Evolutionary conservation across 2,797 vertebrate species (phyloP).

Genomic region (Arctocebus calabarensis): DNA sequence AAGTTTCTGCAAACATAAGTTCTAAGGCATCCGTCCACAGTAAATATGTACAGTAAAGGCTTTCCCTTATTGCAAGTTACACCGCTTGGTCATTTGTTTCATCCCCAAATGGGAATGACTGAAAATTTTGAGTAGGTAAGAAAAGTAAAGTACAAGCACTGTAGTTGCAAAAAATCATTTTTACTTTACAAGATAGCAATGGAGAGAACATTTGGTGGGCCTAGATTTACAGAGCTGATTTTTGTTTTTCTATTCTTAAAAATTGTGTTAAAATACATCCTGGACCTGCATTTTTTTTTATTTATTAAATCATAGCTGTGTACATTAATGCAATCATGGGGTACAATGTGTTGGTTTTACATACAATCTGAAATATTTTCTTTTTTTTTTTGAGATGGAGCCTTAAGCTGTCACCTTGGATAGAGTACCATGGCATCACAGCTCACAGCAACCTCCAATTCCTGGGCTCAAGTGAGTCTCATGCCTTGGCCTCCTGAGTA

Average conservation of each 20-base stretch:
- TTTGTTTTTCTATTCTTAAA: background rate
- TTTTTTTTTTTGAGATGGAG: too few relatives aligned
- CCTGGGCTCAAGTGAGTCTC: too few relatives aligned
- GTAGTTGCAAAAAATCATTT: background rate
- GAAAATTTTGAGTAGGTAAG: background rate
- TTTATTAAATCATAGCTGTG: too few relatives aligned
- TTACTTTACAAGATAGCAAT: background rate
- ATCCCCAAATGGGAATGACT: background rate
- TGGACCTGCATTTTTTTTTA: background rate
- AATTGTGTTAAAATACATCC: background rate
- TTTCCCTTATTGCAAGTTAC: background rate
- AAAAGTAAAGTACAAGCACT: background rate
- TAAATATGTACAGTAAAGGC: rapidly evolving
- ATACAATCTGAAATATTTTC: too few relatives aligned
- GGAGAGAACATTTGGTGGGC: background rate
- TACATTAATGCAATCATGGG: too few relatives aligned
- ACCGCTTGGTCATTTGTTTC: background rate
- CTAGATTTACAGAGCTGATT: background rate
- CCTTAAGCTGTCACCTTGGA: too few relatives aligned
- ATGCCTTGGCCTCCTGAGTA: too few relatives aligned
- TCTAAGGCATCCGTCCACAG: background rate
- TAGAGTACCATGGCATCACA: too few relatives aligned
- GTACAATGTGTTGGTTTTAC: too few relatives aligned
- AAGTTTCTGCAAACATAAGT: background rate
- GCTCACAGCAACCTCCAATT: too few relatives aligned